These are phyloP conservation scores for Parnassius glacialis DNA, from an alignment of 2,888 invertebrate genomes.

Conservation along the genomic window DNA sequence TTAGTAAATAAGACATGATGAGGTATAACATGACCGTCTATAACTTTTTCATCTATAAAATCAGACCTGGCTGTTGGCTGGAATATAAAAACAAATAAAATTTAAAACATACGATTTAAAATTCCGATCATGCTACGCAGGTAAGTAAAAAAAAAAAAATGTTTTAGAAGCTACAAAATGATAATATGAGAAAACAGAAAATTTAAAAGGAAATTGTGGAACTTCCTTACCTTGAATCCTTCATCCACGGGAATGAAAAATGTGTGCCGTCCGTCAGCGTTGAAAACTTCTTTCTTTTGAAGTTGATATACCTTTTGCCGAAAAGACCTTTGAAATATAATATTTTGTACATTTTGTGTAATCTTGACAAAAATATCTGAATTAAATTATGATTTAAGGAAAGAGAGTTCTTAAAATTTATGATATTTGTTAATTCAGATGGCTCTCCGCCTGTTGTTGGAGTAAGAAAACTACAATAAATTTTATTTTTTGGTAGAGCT, in stretches of 20 bases:
- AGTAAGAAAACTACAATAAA: too few relatives aligned
- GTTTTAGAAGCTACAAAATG: too few relatives aligned
- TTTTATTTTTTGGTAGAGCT: too few relatives aligned
- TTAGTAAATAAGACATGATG: slow-evolving; percentile 92
- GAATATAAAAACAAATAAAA: slow-evolving; percentile 30
- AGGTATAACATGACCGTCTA: slow-evolving; percentile 95
- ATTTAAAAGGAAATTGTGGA: slow-evolving; percentile 1
- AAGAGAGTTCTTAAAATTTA: too few relatives aligned
- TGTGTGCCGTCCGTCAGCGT: slow-evolving; percentile 89
- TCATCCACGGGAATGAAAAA: slow-evolving; percentile 96
- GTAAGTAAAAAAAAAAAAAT: too few relatives aligned
- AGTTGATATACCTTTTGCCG: slow-evolving; percentile 87
- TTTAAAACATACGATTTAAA: neutral
- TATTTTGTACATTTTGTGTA: slow-evolving; percentile 6
- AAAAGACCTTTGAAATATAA: slow-evolving; percentile 82
- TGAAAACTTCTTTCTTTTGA: slow-evolving; percentile 88
- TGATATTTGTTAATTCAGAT: too few relatives aligned
- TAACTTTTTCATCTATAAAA: slow-evolving; percentile 90
- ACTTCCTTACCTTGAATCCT: slow-evolving; percentile 87
- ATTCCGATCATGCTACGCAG: too few relatives aligned
- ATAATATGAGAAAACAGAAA: too few relatives aligned
- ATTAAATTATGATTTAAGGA: too few relatives aligned
- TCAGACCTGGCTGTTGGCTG: slow-evolving; percentile 86
- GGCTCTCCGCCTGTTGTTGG: too few relatives aligned
- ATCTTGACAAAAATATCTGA: too few relatives aligned